Percentiles rank a stretch among this genome's conserved stretches.
phyloP scores from a whole-genome alignment of 2,888 invertebrate species.

The Erebia aethiops region DNA sequence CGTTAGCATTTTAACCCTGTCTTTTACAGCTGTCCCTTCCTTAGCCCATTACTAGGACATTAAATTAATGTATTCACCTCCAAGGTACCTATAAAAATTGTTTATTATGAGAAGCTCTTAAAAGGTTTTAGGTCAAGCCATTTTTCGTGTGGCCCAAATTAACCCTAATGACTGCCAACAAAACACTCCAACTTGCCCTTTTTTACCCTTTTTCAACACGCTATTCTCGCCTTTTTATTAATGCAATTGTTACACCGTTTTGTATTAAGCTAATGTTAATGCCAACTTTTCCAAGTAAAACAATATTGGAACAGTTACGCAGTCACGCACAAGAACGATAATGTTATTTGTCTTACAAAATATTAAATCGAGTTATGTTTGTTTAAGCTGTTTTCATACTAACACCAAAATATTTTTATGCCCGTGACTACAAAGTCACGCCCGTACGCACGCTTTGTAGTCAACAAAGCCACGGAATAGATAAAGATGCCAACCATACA shows the following conservation, averaged over 20 bases:
- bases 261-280: constrained; percentile 34
- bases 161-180: constrained; percentile 42
- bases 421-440: too few relatives aligned
- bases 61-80: too few relatives aligned
- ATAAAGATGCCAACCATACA: too few relatives aligned
- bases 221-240: constrained; percentile 38
- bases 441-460: too few relatives aligned
- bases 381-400: neutral
- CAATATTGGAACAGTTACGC: constrained; percentile 22
- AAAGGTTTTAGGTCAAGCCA: constrained; percentile 35
- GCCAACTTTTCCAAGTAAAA: constrained; percentile 27
- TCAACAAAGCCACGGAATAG: too few relatives aligned
- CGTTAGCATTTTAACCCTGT: neutral
- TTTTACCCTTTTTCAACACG: constrained; percentile 25
- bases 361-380: neutral
- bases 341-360: constrained; percentile 44
- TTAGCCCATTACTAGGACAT: too few relatives aligned
- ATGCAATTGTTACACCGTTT: constrained; percentile 37
- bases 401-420: too few relatives aligned
- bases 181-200: constrained; percentile 33
- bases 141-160: constrained; percentile 41
- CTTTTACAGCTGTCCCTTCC: constrained; percentile 6
- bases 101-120: constrained; percentile 35
- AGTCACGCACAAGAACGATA: constrained; percentile 29
- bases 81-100: constrained; percentile 21